These are phyloP conservation scores for Nesidiocoris tenuis DNA, from an alignment of 2,888 invertebrate genomes.

Conservation along the genomic window DNA sequence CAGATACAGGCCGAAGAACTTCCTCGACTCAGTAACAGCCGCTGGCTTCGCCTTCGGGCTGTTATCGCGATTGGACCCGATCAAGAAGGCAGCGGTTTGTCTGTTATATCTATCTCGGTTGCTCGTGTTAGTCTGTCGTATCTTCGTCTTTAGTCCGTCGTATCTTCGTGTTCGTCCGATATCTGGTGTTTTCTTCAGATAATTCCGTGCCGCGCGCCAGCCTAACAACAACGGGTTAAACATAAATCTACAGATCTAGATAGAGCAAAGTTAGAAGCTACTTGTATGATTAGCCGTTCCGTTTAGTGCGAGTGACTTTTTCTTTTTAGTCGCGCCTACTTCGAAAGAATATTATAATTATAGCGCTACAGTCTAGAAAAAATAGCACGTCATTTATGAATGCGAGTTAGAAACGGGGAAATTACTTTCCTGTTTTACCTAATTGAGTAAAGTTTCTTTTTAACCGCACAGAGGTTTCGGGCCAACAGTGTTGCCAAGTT, in stretches of 20 bases:
- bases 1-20: neutral
- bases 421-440: too few relatives aligned
- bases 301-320: neutral
- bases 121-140: too few relatives aligned
- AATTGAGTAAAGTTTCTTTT: too few relatives aligned
- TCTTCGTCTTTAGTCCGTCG: too few relatives aligned
- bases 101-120: neutral
- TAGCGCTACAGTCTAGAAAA: too few relatives aligned
- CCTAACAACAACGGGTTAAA: conserved; percentile 18
- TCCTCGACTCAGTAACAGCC: neutral
- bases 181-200: neutral
- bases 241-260: conserved; percentile 26
- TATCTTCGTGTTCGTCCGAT: too few relatives aligned
- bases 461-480: too few relatives aligned
- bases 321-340: neutral
- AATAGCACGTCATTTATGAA: too few relatives aligned
- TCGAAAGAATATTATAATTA: too few relatives aligned
- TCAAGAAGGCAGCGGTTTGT: neutral
- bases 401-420: too few relatives aligned
- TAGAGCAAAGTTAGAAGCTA: neutral
- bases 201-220: neutral
- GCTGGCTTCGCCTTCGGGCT: neutral
- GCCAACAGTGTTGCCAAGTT: too few relatives aligned
- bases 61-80: neutral
- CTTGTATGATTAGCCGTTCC: conserved; percentile 9